Conservation (phyloP, 2,888 invertebrate genomes). For the Abrostola tripartita region DNA sequence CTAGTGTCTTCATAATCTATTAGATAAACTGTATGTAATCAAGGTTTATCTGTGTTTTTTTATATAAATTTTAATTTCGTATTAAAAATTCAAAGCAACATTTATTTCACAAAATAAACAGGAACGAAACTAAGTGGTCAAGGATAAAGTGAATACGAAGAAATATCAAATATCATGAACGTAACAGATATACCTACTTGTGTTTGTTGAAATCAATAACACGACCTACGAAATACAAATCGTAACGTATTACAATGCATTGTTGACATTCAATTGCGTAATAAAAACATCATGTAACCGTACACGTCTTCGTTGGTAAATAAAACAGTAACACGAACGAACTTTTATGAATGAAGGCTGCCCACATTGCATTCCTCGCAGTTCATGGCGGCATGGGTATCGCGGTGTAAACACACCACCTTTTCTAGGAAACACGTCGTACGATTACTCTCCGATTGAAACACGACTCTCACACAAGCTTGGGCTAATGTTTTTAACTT, state of each 20-base stretch:
- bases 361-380: constrained; percentile 69
- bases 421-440: constrained; percentile 50
- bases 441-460: constrained; percentile 50
- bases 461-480: constrained; percentile 42
- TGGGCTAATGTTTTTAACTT: constrained; percentile 24
- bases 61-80: no score
- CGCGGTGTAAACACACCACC: constrained; percentile 57
- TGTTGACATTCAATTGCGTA: constrained; percentile 47
- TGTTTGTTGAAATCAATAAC: constrained; percentile 28
- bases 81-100: no score
- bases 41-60: no score
- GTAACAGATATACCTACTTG: neutral
- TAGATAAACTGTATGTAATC: no score
- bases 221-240: constrained; percentile 24
- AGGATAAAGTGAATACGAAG: no score
- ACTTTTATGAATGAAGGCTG: constrained; percentile 78
- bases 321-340: constrained; percentile 64
- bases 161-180: constrained; percentile 2
- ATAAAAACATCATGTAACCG: constrained; percentile 42
- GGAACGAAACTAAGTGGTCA: no score
- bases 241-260: constrained; percentile 36
- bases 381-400: constrained; percentile 21
- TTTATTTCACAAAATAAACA: neutral
- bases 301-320: constrained; percentile 57
- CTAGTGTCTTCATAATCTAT: no score